phyloP scores from a whole-genome alignment of 2,888 invertebrate species.

The Dimorphilus gyrociliatus region DNA sequence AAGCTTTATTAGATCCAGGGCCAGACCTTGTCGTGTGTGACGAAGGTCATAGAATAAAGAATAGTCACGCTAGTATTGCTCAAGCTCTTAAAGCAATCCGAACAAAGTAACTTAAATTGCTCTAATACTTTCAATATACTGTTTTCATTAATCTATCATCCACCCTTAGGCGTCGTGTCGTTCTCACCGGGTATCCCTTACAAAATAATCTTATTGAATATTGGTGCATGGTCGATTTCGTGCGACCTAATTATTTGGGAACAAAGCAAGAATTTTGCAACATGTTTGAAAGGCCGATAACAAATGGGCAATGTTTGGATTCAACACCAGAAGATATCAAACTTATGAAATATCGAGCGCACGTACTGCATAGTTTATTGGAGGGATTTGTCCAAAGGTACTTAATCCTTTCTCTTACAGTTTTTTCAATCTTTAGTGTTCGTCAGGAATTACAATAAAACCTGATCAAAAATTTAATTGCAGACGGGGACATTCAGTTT shows the following conservation, averaged over 20 bases:
- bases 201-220: slow-evolving; percentile 80
- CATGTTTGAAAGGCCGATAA: slow-evolving; percentile 96
- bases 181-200: slow-evolving; percentile 89
- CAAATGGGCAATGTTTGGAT: slow-evolving; percentile 93
- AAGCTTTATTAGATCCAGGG: slow-evolving; percentile 33
- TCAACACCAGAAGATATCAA: slow-evolving; percentile 83
- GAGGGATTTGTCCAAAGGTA: slow-evolving; percentile 77
- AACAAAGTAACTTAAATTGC: slow-evolving; percentile 45
- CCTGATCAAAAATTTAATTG: not conserved
- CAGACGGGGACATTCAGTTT: slow-evolving; percentile 73
- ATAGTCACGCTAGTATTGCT: slow-evolving; percentile 88
- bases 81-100: slow-evolving; percentile 82
- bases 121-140: not conserved
- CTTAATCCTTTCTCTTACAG: slow-evolving; percentile 1
- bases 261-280: slow-evolving; percentile 91
- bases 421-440: not conserved
- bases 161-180: slow-evolving; percentile 65
- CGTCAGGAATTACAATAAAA: not conserved
- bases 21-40: slow-evolving; percentile 37
- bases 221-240: slow-evolving; percentile 99
- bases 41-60: slow-evolving; percentile 79
- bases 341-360: slow-evolving; percentile 83
- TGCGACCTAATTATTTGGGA: slow-evolving; percentile 88
- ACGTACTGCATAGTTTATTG: slow-evolving; percentile 79
- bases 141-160: not conserved